Conservation (phyloP, 2,888 invertebrate genomes). For the Drosophila helvetica region DNA sequence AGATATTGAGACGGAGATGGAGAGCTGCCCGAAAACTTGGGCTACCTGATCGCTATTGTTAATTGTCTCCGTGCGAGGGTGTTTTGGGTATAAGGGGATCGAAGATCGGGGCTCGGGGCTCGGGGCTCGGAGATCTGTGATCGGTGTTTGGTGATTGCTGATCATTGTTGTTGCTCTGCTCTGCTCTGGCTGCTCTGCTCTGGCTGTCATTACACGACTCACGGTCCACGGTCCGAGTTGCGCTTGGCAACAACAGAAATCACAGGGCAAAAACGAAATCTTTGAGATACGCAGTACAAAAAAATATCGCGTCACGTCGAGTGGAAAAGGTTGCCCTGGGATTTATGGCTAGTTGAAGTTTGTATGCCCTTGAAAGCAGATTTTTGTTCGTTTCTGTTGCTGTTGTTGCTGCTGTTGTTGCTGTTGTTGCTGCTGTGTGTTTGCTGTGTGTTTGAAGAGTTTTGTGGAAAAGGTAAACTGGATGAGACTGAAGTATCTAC, state of each 20-base stretch:
- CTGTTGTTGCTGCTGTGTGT: no score
- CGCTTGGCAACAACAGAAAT: slow-evolving; percentile 39
- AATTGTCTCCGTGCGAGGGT: slow-evolving; percentile 9
- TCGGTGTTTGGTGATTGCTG: slow-evolving; percentile 7
- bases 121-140: slow-evolving; percentile 3
- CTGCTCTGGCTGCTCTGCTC: neutral
- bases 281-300: slow-evolving; percentile 32
- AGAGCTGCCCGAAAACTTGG: neutral
- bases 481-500: slow-evolving; percentile 29
- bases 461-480: slow-evolving; percentile 33
- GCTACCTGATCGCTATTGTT: slow-evolving; percentile 38
- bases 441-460: slow-evolving; percentile 36
- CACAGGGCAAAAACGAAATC: slow-evolving; percentile 12
- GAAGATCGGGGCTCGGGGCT: neutral
- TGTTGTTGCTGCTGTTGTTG: slow-evolving; percentile 4
- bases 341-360: slow-evolving; percentile 50
- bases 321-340: slow-evolving; percentile 43
- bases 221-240: neutral
- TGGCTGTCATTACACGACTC: slow-evolving; percentile 23
- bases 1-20: neutral
- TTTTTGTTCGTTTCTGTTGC: slow-evolving; percentile 10
- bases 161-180: slow-evolving; percentile 1
- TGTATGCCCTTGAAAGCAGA: slow-evolving; percentile 50
- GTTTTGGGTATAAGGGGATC: slow-evolving; percentile 9
- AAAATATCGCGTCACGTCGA: slow-evolving; percentile 40